phyloP scores from a whole-genome alignment of 2,888 invertebrate genomes.

The Synergus umbraculus region DNA sequence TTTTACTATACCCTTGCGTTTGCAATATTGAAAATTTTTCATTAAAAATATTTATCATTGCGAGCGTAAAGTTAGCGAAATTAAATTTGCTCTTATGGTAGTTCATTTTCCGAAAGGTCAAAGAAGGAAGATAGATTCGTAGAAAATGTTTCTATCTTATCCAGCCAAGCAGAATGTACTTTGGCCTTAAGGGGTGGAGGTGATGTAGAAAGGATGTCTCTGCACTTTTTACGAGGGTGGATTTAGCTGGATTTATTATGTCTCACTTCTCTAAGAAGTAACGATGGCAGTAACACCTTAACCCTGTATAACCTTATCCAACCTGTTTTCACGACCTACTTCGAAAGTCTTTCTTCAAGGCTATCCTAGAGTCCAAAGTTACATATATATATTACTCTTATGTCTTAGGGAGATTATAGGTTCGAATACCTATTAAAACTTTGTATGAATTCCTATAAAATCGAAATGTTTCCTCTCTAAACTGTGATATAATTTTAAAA shows the following conservation, averaged over 20 bases:
- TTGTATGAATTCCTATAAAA: neutral
- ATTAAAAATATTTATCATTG: too few species aligned
- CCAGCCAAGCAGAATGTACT: neutral
- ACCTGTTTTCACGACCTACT: conserved; percentile 29
- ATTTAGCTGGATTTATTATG: conserved; percentile 39
- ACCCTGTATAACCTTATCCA: conserved; percentile 19
- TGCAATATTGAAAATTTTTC: too few species aligned
- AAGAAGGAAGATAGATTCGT: neutral
- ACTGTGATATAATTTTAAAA: too few species aligned
- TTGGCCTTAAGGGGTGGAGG: neutral
- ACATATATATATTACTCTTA: too few species aligned
- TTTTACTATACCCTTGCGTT: too few species aligned
- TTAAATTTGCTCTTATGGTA: too few species aligned
- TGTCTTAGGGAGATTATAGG: too few species aligned
- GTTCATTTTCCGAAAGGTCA: neutral
- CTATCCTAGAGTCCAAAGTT: neutral
- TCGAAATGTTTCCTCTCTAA: too few species aligned
- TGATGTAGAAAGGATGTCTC: conserved; percentile 17
- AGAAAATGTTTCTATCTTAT: conserved; percentile 4
- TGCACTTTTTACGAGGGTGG: conserved; percentile 38
- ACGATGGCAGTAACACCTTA: conserved; percentile 14
- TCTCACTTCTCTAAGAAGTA: conserved; percentile 20
- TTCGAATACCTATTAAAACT: neutral
- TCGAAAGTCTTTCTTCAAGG: neutral
- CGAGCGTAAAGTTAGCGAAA: too few species aligned